These are phyloP conservation scores for Drosophila meridiana DNA, from an alignment of 2,888 invertebrate species.

Conservation along the genomic window DNA sequence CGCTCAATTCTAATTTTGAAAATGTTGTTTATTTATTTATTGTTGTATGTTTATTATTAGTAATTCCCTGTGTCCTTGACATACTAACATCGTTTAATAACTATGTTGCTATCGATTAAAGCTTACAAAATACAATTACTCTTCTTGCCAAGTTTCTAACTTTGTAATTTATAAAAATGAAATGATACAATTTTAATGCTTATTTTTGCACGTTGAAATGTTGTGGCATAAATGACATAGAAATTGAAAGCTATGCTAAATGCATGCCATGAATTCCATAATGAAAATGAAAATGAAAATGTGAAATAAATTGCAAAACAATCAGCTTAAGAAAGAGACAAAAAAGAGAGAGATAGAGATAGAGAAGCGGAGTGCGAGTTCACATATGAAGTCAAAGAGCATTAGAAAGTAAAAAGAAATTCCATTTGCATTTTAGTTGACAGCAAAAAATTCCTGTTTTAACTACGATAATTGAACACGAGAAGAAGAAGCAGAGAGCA, in stretches of 20 bases:
- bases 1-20: too few relatives aligned
- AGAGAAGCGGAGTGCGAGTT: background rate
- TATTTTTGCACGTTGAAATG: slow-evolving; percentile 1
- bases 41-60: too few relatives aligned
- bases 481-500: background rate
- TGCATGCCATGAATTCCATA: slow-evolving; percentile 20
- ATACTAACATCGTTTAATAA: background rate
- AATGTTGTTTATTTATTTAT: too few relatives aligned
- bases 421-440: slow-evolving; percentile 27
- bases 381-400: background rate
- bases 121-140: background rate
- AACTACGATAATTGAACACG: background rate
- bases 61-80: too few relatives aligned
- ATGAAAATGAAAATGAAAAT: slow-evolving; percentile 37
- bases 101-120: background rate
- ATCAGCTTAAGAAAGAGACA: slow-evolving; percentile 31
- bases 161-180: slow-evolving; percentile 7
- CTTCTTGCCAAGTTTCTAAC: too few relatives aligned
- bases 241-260: slow-evolving; percentile 28
- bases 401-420: slow-evolving; percentile 24
- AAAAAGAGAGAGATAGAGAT: background rate
- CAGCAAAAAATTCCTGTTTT: background rate
- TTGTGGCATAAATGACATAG: slow-evolving; percentile 3
- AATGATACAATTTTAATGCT: slow-evolving; percentile 12
- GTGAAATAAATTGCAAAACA: slow-evolving; percentile 25